Evolutionary conservation across 2,888 invertebrate species (phyloP), one percentile per base, ranked within the genome.

Genomic region (Pandemis cinnamomeana): DNA sequence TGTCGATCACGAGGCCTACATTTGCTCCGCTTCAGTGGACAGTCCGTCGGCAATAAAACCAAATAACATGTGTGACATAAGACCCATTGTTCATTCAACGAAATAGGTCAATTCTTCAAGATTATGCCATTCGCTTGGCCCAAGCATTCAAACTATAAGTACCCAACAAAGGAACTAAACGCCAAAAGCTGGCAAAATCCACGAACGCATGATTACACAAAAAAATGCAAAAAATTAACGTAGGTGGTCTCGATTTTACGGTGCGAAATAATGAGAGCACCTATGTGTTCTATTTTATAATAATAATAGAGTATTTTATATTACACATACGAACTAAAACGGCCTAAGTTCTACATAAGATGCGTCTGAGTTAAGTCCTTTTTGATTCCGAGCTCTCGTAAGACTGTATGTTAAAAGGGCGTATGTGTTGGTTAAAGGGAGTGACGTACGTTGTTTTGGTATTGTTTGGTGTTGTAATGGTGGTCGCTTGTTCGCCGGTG

Each of bases 191-290:
- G 84, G 83, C 87, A 86, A 92, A 89, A 91, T 90, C 91, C 93
- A 93, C 93, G 93, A 89, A 85, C 89, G 89, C 85, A 82, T 90
- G 91, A 92, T 93, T 93, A 92, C 87, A 84, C 86, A 87, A 81
- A 86, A 20, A 84, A 86, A 79, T 81, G 85, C 84, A 84, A 86
- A 87, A 88, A 87, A 81, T 80, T 84, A 78, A 86, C 88, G 90
- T 91, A 87, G 93, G 93, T 93, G 93, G 93, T 93, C 93, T 85
- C 82, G 80, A 87, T 87, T 89, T 89, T 89, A 91, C 87, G 84
- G 88, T 83, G 89, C 88, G 87, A 92, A 91, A 92, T 92, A 91
- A 91, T 91, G 90, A 88, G 87, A 83, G 87, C 86, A 89, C 84
- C 89, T 90, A 90, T 88, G 84, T 86, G 86, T 87, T 87, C 83